Evolutionary conservation across 2,888 invertebrate species (phyloP).

Genomic region (Parnassius orleans): DNA sequence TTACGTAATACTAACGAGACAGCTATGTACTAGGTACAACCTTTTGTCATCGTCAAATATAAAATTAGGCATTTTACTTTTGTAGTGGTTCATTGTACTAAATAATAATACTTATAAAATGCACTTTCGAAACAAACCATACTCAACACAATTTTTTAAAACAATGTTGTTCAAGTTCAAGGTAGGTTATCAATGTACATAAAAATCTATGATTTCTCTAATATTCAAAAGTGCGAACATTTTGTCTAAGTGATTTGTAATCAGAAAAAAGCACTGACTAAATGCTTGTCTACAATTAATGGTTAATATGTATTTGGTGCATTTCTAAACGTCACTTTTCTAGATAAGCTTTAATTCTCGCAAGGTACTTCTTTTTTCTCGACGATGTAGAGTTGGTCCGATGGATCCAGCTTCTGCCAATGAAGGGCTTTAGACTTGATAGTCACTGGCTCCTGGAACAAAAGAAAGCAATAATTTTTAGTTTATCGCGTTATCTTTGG

Average conservation of each 20-base stretch:
- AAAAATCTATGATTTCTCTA: neutral
- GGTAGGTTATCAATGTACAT: neutral
- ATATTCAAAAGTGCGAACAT: neutral
- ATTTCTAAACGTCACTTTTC: conserved; percentile 6
- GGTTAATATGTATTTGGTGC: neutral
- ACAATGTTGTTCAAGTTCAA: too few species aligned
- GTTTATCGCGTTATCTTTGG: too few species aligned
- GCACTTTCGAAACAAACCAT: too few species aligned
- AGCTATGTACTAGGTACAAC: too few species aligned
- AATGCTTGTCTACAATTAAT: neutral
- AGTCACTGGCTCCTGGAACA: conserved; percentile 67
- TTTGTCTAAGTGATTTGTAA: conserved; percentile 1
- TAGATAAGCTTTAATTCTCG: conserved; percentile 38
- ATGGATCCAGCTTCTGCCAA: conserved; percentile 70
- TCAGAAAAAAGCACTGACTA: neutral
- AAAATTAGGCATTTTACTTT: too few species aligned
- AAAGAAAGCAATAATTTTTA: conserved; percentile 10
- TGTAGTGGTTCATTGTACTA: too few species aligned
- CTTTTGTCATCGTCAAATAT: too few species aligned
- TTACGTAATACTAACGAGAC: too few species aligned
- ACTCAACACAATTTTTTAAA: too few species aligned
- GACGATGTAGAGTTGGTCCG: conserved; percentile 71
- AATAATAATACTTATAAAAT: too few species aligned
- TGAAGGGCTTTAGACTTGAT: conserved; percentile 67
- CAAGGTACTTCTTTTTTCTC: conserved; percentile 43